Evolutionary conservation across 2,797 vertebrate species (phyloP).

Genomic region (Sebastes reedi): DNA sequence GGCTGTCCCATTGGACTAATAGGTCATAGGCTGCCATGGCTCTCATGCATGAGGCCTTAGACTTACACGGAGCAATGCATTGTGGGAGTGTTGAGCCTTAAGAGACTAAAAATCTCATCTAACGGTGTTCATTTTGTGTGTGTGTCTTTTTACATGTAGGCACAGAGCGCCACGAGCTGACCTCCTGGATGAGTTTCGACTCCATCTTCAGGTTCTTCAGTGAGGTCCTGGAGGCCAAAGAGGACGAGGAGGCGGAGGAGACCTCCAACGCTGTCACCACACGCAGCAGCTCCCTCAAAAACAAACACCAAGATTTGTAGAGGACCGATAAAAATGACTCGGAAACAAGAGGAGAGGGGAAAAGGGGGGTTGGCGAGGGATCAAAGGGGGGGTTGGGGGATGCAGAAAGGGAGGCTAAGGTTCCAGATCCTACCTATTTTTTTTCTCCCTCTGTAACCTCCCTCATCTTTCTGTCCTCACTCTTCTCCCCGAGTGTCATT

Average conservation of each 20-base stretch:
- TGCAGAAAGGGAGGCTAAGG: slow-evolving; percentile 24
- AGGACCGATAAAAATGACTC: slow-evolving; percentile 45
- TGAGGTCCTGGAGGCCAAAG: slow-evolving; percentile 84
- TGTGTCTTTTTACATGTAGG: slow-evolving; percentile 77
- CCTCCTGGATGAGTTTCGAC: slow-evolving; percentile 94
- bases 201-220: slow-evolving; percentile 94
- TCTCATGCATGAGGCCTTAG: slow-evolving; percentile 59
- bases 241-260: slow-evolving; percentile 80
- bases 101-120: slow-evolving; percentile 9
- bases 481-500: slow-evolving; percentile 55
- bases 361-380: neutral
- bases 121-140: neutral
- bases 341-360: slow-evolving; percentile 3
- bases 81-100: slow-evolving; percentile 8
- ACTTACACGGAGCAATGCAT: slow-evolving; percentile 24
- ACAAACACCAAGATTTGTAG: slow-evolving; percentile 92
- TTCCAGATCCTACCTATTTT: slow-evolving; percentile 24
- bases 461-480: slow-evolving; percentile 25
- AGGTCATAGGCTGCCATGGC: slow-evolving; percentile 71
- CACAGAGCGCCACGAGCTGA: slow-evolving; percentile 95
- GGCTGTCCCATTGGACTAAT: slow-evolving; percentile 59
- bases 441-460: slow-evolving; percentile 7
- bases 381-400: neutral
- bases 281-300: slow-evolving; percentile 91
- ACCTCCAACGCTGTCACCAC: slow-evolving; percentile 81